A percentile compares a stretch with the other conserved stretches of the same genome.
Evolutionary conservation across 2,113 vertebrate genomes (phyloP).

Genomic region (Peromyscus maniculatus): DNA sequence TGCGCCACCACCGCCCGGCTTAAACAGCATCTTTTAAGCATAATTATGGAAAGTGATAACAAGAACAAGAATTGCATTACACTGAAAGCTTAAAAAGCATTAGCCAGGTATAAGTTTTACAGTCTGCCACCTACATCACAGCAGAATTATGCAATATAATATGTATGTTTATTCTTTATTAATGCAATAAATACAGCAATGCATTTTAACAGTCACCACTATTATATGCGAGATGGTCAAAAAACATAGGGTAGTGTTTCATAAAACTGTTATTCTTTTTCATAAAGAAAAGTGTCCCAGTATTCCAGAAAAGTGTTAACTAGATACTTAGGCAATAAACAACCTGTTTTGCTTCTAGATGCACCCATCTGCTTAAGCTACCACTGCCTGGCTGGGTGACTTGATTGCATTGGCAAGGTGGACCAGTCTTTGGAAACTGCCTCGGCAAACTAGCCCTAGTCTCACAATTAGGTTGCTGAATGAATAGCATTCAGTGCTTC

Average conservation of each 20-base stretch:
- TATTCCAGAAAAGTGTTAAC: neutral
- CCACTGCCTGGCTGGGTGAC: neutral
- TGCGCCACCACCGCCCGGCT: too few relatives aligned
- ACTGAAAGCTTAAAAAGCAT: slow-evolving; percentile 33
- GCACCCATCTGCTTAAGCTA: neutral
- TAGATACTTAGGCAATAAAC: neutral
- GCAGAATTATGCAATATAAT: neutral
- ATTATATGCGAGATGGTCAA: neutral
- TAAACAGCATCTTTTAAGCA: neutral
- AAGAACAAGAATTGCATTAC: slow-evolving; percentile 30
- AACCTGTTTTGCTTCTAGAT: slow-evolving; percentile 12
- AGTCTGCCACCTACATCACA: neutral
- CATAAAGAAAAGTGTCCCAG: neutral
- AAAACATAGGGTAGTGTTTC: neutral
- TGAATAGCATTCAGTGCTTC: neutral
- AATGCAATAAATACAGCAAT: neutral
- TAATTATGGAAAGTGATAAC: neutral
- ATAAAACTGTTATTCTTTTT: neutral
- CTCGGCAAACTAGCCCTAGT: neutral
- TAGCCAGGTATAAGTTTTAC: neutral
- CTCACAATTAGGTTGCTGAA: neutral
- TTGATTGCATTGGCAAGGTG: neutral
- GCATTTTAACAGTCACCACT: neutral
- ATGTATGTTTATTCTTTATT: neutral
- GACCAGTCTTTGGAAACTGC: neutral